These are phyloP conservation scores for Plodia interpunctella DNA, from an alignment of 1,140 invertebrate species.

Conservation along the genomic window DNA sequence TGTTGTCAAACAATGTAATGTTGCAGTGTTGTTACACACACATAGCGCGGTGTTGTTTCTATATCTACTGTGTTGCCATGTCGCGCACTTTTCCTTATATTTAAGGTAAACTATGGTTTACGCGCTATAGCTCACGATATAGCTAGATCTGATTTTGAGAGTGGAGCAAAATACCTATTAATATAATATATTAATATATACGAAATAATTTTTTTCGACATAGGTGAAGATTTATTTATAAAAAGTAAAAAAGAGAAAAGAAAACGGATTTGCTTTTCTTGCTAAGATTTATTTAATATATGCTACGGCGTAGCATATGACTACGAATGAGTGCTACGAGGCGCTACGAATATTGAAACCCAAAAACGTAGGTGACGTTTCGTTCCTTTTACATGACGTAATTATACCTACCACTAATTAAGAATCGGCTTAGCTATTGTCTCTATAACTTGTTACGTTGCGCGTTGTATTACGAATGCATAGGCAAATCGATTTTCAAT, in stretches of 20 bases:
- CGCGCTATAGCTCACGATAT: too few relatives aligned
- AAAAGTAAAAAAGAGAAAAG: background rate
- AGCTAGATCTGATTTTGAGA: too few relatives aligned
- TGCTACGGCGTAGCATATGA: too few relatives aligned
- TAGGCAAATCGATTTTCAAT: background rate
- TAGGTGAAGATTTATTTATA: too few relatives aligned
- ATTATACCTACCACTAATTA: too few relatives aligned
- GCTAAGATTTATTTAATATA: background rate
- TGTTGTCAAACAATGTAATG: background rate
- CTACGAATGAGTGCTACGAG: background rate
- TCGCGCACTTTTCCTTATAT: background rate
- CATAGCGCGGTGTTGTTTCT: background rate
- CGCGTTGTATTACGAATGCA: background rate
- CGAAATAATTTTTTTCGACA: too few relatives aligned
- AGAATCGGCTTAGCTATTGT: too few relatives aligned
- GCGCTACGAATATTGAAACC: background rate
- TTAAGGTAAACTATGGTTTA: background rate
- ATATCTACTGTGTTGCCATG: background rate
- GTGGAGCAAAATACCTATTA: background rate
- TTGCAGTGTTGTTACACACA: slow-evolving; percentile 1
- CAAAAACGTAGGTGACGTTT: too few relatives aligned
- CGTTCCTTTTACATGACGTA: too few relatives aligned
- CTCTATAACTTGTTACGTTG: too few relatives aligned
- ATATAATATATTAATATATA: background rate
- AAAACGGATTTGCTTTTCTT: background rate